Percentiles rank a stretch among this genome's conserved stretches.
phyloP scores from a whole-genome alignment of 2,888 invertebrate genomes.

The Amblyjoppa proteus region DNA sequence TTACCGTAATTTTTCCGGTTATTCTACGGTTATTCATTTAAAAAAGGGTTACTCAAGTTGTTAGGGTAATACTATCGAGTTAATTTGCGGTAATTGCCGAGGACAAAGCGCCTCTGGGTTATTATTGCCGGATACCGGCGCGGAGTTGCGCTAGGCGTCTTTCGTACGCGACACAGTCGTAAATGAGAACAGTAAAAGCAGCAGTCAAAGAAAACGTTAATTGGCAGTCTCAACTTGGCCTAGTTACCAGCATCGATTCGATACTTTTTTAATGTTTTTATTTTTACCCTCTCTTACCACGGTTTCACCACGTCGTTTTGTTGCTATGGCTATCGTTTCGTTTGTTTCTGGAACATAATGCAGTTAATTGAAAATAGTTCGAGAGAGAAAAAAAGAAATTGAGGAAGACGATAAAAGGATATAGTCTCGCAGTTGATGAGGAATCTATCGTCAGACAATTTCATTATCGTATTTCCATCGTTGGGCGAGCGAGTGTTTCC shows the following conservation, averaged over 20 bases:
- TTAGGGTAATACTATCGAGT: too few species aligned
- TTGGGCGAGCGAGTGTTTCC: neutral
- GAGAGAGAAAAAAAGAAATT: neutral
- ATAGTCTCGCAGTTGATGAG: slow-evolving; percentile 23
- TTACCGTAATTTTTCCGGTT: too few species aligned
- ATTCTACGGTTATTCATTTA: too few species aligned
- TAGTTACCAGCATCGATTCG: slow-evolving; percentile 48
- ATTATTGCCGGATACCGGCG: neutral
- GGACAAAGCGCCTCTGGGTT: neutral
- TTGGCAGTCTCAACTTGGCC: slow-evolving; percentile 48
- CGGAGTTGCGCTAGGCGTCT: neutral
- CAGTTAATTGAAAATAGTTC: slow-evolving; percentile 7
- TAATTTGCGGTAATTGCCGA: neutral
- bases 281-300: neutral
- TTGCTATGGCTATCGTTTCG: neutral
- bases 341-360: neutral
- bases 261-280: slow-evolving; percentile 17
- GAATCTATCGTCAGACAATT: slow-evolving; percentile 33
- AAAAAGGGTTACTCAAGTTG: too few species aligned
- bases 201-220: slow-evolving; percentile 47
- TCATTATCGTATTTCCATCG: slow-evolving; percentile 36
- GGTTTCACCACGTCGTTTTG: neutral
- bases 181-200: slow-evolving; percentile 17
- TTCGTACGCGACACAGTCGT: slow-evolving; percentile 26
- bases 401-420: slow-evolving; percentile 6